Evolutionary conservation across 2,888 invertebrate genomes (phyloP), one percentile per base, ranked within the genome.

Genomic region (Nipponacmea schrenckii): DNA sequence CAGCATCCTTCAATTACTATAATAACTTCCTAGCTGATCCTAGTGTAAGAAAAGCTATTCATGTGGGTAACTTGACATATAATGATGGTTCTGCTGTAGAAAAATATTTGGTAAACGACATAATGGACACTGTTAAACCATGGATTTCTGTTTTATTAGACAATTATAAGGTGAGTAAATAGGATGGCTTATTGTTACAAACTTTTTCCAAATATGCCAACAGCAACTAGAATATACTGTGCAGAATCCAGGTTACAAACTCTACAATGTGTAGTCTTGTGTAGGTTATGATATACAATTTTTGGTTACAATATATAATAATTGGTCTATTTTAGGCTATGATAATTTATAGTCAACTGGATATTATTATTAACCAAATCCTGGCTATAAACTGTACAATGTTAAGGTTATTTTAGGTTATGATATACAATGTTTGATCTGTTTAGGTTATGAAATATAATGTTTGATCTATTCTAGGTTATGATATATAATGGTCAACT

Each of bases 401-500:
- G 95, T 90, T 91, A 90, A 27, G 92, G 91, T 0, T 31, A 64
- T 64, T 26, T 24, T 64, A 64, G 15, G 20, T 8, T 64, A 64
- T n/a, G 56, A 56, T 20, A 56, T 56, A 56, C 5, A 31, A 31
- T 31, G 31, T 2, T 31, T 31, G 31, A 3, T 31, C 5, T 3
- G 17, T 70, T n/a, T 71, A 85, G 86, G 92, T 95, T 20, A 91
- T 96, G 63, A 91, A 96, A 74, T 97, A 96, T 87, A 96, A 39
- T 39, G 39, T 39, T 39, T 39, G 3, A 8, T 27, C 7, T 64
- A 64, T 39, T 39, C 14, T 71, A 86, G 86, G 92, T 95, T 20
- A 91, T 96, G 64, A 91, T 96, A 74, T 97, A 96, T 87, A 96
- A 93, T 85, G 97, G 97, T 0, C 96, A 97, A 85, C 87, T 97